Conservation (phyloP, 2,797 vertebrate genomes). For the Intellagama lesueurii region DNA sequence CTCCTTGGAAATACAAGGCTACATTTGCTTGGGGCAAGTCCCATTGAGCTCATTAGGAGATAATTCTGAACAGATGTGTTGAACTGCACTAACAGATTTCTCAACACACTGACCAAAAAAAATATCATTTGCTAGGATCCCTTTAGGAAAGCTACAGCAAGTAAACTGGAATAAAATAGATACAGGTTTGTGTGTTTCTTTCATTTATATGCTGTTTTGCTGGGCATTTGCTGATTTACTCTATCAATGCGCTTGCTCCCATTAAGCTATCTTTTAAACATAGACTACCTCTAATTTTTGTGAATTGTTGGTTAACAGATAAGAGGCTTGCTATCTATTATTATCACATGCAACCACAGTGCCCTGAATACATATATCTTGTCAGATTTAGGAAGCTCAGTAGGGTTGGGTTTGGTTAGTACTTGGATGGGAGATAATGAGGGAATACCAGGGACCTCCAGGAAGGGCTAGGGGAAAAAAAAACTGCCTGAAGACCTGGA, state of each 20-base stretch:
- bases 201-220: not conserved
- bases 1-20: not conserved
- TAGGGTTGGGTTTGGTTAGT: no score
- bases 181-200: not conserved
- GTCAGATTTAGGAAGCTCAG: no score
- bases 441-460: no score
- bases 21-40: not conserved
- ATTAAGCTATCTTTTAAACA: not conserved
- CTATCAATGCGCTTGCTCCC: not conserved
- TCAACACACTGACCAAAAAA: not conserved
- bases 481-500: no score
- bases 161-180: not conserved
- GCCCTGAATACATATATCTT: no score
- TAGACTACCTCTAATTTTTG: slow-evolving; percentile 18
- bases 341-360: no score
- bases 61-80: not conserved
- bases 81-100: not conserved
- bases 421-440: no score
- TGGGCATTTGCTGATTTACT: no score
- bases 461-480: no score
- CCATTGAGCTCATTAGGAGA: not conserved
- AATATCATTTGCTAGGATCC: not conserved
- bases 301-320: not conserved
- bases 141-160: not conserved
- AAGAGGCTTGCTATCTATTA: not conserved